Percentiles rank a stretch among this genome's conserved stretches.
Evolutionary conservation across 2,888 invertebrate species (phyloP).

Genomic region (Tachina fera): DNA sequence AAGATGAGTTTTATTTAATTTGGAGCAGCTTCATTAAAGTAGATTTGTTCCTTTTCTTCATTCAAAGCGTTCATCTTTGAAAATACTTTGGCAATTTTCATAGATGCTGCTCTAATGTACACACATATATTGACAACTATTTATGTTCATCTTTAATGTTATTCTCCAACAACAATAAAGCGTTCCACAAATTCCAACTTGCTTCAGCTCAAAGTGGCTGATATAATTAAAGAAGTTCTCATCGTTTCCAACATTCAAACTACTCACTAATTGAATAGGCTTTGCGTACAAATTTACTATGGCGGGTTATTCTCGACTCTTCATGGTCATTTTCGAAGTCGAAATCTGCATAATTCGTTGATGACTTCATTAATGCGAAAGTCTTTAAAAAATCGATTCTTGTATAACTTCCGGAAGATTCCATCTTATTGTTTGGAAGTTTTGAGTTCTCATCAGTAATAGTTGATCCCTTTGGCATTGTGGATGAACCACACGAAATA

Average conservation of each 20-base stretch:
- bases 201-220: not conserved
- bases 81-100: no score
- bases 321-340: slow-evolving; percentile 88
- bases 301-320: slow-evolving; percentile 90
- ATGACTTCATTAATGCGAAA: slow-evolving; percentile 91
- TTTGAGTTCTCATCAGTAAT: slow-evolving; percentile 48
- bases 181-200: not conserved
- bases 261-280: slow-evolving; percentile 86
- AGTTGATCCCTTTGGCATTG: slow-evolving; percentile 65
- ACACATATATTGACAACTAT: no score
- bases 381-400: slow-evolving; percentile 97
- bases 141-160: no score
- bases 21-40: no score
- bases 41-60: no score
- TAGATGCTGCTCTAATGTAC: no score
- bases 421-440: slow-evolving; percentile 60
- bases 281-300: slow-evolving; percentile 88
- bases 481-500: slow-evolving; percentile 50
- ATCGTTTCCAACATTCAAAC: not conserved
- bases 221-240: not conserved
- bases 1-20: no score
- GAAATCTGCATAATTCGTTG: slow-evolving; percentile 71
- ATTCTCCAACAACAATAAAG: not conserved
- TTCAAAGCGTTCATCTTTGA: no score
- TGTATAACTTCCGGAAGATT: slow-evolving; percentile 77